phyloP scores from a whole-genome alignment of 2,888 invertebrate species.

The Platyscelio sp. region DNA sequence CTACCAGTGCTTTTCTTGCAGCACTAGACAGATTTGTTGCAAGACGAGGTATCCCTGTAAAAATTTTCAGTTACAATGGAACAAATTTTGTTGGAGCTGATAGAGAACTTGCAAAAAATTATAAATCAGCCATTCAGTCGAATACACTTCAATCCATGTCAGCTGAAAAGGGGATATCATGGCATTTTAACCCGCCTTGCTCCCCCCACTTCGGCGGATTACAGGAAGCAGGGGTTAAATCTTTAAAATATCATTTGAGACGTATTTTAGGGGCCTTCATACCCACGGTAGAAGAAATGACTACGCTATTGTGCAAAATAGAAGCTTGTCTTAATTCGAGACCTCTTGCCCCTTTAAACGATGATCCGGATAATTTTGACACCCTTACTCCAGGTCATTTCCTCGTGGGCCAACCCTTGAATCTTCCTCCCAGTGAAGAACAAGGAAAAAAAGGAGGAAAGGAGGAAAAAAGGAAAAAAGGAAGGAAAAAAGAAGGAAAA shows the following conservation, averaged over 20 bases:
- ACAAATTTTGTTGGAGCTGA: neutral
- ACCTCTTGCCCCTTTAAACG: neutral
- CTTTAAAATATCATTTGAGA: neutral
- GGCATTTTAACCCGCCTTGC: neutral
- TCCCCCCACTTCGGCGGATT: constrained; percentile 8
- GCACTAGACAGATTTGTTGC: neutral
- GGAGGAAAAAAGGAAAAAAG: no score
- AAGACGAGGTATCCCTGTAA: neutral
- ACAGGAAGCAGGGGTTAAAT: constrained; percentile 14
- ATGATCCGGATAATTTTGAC: neutral
- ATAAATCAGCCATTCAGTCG: neutral
- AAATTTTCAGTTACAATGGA: constrained; percentile 5
- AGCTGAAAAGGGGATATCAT: neutral
- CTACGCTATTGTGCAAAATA: constrained; percentile 1
- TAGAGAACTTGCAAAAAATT: neutral
- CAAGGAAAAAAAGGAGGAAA: no score
- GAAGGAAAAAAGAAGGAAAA: no score
- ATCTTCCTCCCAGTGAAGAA: neutral
- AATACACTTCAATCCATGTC: neutral
- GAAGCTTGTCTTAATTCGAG: constrained; percentile 13
- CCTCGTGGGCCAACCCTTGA: neutral
- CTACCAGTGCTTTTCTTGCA: neutral
- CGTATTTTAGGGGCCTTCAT: neutral
- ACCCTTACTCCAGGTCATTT: neutral
- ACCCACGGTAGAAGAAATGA: constrained; percentile 12